A percentile compares a stretch with the other conserved stretches of the same genome.
These are phyloP conservation scores for Sebastes schlegelii DNA, from an alignment of 2,113 vertebrate species.

Conservation along the genomic window DNA sequence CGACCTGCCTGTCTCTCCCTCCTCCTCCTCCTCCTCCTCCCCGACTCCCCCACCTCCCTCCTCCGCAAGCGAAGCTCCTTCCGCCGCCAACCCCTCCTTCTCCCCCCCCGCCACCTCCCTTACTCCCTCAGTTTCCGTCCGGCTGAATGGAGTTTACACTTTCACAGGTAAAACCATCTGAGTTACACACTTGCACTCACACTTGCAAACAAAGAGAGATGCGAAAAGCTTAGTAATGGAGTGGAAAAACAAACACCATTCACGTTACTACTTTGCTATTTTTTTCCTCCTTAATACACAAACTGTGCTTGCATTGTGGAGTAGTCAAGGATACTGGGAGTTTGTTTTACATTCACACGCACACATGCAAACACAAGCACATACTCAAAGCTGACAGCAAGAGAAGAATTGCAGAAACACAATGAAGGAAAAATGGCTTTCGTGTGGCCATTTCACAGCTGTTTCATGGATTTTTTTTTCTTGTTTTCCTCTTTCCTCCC, in stretches of 20 bases:
- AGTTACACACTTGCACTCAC: slow-evolving; percentile 59
- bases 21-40: slow-evolving; percentile 14
- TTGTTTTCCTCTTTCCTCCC: slow-evolving; percentile 72
- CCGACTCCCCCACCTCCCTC: neutral
- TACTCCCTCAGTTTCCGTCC: slow-evolving; percentile 77
- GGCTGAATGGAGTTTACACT: slow-evolving; percentile 81
- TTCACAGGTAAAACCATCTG: slow-evolving; percentile 83
- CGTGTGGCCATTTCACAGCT: slow-evolving; percentile 53
- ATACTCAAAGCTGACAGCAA: neutral
- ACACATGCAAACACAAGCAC: slow-evolving; percentile 5
- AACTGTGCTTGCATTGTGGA: slow-evolving; percentile 39
- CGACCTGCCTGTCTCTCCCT: slow-evolving; percentile 42
- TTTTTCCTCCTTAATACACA: slow-evolving; percentile 12
- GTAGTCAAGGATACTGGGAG: slow-evolving; percentile 36
- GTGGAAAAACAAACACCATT: slow-evolving; percentile 41
- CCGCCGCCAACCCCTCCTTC: slow-evolving; percentile 19
- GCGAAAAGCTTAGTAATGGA: slow-evolving; percentile 40
- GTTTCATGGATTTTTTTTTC: slow-evolving; percentile 69
- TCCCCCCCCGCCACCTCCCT: slow-evolving; percentile 48
- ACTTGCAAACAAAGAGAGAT: slow-evolving; percentile 36
- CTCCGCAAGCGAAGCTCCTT: neutral
- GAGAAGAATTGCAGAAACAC: neutral
- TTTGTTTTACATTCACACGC: slow-evolving; percentile 30
- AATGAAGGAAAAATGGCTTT: slow-evolving; percentile 45
- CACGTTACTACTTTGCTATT: slow-evolving; percentile 27